Evolutionary conservation across 2,113 vertebrate genomes (phyloP).

Genomic region (Euleptes europaea): DNA sequence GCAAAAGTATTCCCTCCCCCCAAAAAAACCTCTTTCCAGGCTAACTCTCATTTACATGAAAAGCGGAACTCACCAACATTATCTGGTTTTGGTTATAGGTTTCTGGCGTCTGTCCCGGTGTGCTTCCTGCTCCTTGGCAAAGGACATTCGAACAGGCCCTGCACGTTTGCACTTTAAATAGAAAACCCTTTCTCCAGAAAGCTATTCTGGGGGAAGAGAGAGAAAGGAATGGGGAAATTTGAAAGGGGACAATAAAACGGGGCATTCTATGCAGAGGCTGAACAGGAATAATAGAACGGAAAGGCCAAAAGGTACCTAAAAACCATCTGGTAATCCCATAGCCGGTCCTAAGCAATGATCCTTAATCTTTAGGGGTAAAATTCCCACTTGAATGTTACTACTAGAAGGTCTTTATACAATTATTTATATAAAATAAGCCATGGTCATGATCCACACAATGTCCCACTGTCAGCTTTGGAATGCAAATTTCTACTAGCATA

Average conservation of each 20-base stretch:
- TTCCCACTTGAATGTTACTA: neutral
- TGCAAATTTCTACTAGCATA: neutral
- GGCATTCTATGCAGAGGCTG: neutral
- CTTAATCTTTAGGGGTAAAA: neutral
- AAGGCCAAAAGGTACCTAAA: neutral
- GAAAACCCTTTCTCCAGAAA: neutral
- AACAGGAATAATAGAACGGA: neutral
- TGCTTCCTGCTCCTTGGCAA: constrained; percentile 5
- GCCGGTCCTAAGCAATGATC: no score
- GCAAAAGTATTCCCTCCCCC: neutral
- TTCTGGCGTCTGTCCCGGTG: constrained; percentile 6
- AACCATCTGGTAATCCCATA: neutral
- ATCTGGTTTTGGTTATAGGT: neutral
- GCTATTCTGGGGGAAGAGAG: neutral
- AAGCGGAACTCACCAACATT: constrained; percentile 2
- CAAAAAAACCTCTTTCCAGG: rapidly evolving
- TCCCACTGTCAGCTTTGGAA: neutral
- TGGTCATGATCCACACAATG: neutral
- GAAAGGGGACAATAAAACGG: neutral
- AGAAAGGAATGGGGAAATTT: neutral
- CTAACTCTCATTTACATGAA: neutral
- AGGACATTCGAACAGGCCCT: neutral
- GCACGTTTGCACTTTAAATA: constrained; percentile 22
- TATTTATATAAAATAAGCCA: neutral
- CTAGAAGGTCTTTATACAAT: neutral